Base-by-base conservation (phyloP, 1,140 invertebrate species). In the Megalopta genalis region DNA sequence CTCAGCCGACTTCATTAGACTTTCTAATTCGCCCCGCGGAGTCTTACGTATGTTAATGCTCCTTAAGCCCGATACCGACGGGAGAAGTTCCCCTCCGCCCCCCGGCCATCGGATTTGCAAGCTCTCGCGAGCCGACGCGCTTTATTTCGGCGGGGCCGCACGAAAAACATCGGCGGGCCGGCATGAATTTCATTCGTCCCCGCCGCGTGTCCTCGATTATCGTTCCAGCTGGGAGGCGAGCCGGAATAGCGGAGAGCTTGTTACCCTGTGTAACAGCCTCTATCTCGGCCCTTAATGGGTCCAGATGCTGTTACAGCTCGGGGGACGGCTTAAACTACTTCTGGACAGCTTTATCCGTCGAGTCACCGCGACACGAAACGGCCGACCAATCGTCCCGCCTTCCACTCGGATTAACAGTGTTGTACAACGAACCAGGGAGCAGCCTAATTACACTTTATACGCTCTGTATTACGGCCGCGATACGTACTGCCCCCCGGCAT, bases 41-140 rank as follows among this genome's bases (percentile, higher is more conserved):
- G 82, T 82, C 86, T 88, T 85, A 79, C 80, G 86, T 88, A 87
- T 81, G 86, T 88, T 88, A 87, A 88, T 86, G 81, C 81, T 78
- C 70, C 73, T 86, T 89, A 88, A 89, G 81, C 54, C 54, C 21
- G 54, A 57, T 57, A 57, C 54, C 70, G 67, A 52, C 49, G 23
- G 57, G 67, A 32, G 52, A 60, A 12, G 10, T 12, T 12, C 49
- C 63, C 62, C 21, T 37, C 49, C 63, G 25, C 62, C 16, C 46
- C 49, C 63, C 37, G 0, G 6, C 18, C n/a, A 25, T 49, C 46
- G 46, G 25, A 83, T 84, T 83, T 76, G 72, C 82, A 77, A 77
- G 65, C 63, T 64, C 14, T 39, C n/a, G 42, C 74, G 52, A n/a
- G 52, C 4, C 21, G 37, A 54, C 7, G 21, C 54, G 54, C n/a